Conservation (phyloP, 2,113 vertebrate genomes). For the Gracilinanus agilis region DNA sequence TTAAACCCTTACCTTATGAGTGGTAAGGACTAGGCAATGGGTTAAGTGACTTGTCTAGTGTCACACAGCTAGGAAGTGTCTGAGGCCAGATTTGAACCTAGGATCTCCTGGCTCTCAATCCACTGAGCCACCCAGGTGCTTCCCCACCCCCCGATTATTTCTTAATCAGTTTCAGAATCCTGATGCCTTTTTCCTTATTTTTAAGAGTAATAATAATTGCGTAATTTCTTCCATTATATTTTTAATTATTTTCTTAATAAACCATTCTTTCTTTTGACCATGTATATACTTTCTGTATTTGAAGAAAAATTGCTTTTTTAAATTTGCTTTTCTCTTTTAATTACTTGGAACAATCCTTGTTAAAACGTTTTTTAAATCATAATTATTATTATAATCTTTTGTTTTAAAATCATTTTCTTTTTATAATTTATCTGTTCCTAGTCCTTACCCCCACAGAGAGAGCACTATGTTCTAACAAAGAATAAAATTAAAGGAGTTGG, state of each 20-base stretch:
- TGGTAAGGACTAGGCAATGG: too few species aligned
- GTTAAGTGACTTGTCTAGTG: too few species aligned
- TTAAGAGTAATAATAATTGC: constrained; percentile 8
- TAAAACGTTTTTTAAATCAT: too few species aligned
- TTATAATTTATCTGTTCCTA: neutral
- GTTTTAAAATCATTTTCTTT: neutral
- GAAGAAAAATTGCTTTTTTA: neutral
- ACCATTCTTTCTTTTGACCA: too few species aligned
- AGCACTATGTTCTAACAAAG: neutral
- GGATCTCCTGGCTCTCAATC: too few species aligned
- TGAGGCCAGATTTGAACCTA: too few species aligned
- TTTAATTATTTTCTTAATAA: neutral
- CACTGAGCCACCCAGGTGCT: too few species aligned
- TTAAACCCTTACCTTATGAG: too few species aligned
- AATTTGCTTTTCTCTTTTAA: neutral
- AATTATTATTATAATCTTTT: too few species aligned
- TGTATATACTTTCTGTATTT: neutral
- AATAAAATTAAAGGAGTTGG: neutral
- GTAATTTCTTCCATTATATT: neutral
- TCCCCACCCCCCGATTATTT: too few species aligned
- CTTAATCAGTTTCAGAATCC: neutral
- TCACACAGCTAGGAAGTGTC: too few species aligned
- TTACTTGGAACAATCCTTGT: neutral
- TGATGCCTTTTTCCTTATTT: neutral
- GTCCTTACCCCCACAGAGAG: neutral